Base-by-base conservation (phyloP, 2,113 vertebrate genomes). In the Thalassoma bifasciatum region DNA sequence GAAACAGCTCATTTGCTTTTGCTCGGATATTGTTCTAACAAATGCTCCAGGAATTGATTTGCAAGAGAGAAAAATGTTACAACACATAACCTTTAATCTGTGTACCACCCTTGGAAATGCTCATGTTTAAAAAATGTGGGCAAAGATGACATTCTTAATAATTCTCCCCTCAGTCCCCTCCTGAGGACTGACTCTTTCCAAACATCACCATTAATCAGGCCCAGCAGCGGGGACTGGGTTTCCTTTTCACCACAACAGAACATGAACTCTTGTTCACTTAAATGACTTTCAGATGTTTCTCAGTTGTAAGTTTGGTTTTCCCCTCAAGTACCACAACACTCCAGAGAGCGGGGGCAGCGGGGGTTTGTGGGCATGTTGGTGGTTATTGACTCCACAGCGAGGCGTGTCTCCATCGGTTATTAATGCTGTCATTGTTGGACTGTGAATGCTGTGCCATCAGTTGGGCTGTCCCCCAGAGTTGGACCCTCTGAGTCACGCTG, bases 401-500 rank as follows among this genome's bases (percentile, higher is more conserved):
- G 80, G 78, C 36, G 72, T 83, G 85, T 78, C 75, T 62, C 62
- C 62, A 21, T 75, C 56, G 54, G 24, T 54, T 30, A 51, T 50
- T 46, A 61, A 66, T 81, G 83, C 63, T 40, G 14, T 84, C 72
- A 77, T 53, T 66, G 72, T 69, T 83, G 66, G 56, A 70, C 63
- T 23, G 50, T n/a, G 40, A 67, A 47, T 22, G 22, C 30, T 0
- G 64, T 87, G 77, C 75, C 84, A 85, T 23, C 74, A 67, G 53
- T 38, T 61, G 82, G 80, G 75, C 66, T 79, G 59, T 75, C 40
- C 75, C 54, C n/a, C 19, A 44, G 24, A 51, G 9, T 24, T n/a
- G 77, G 80, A 75, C 59, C 52, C 59, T 81, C 26, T 85, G 86
- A 90, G 67, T 87, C 86, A 79, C 59, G 2, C 65, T 59, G 1